Evolutionary conservation across 2,113 vertebrate species (phyloP), one percentile per base, ranked within the genome.

Genomic region (Diphyllodes magnificus): DNA sequence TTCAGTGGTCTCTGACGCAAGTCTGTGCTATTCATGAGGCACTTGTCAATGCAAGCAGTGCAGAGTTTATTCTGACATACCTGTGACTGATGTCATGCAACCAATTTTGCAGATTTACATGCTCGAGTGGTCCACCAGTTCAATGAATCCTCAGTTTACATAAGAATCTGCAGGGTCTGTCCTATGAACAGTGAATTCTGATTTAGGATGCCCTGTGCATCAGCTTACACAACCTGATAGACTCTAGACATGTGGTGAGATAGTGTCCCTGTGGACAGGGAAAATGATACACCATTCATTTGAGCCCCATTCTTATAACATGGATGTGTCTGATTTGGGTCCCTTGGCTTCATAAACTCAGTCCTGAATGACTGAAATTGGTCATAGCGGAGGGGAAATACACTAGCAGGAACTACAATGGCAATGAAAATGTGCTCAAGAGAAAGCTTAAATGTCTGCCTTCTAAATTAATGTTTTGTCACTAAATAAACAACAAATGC

Each of bases 401-500:
- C 47, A 50, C 25, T 66, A 69, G 6, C 54, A 84, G 47, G 63
- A 81, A 12, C 4, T 37, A 31, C 63, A 86, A 86, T 42, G 40
- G 10, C 47, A 92, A 50, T 76, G 59, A 66, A 93, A 93, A 84
- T 49, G 13, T 63, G 49, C 70, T 95, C 75, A 82, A 60, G 65
- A 90, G 87, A 87, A 82, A 79, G 44, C 51, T 91, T 82, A 75
- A 86, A 75, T 78, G 22, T 15, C 42, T 11, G 1, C 3, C 40
- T 71, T 71, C 60, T 68, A 82, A 91, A 90, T 71, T 82, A 91
- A 82, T 69, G n/a, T 45, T 82, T 94, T 91, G 66, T 76, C 40
- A 85, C 78, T 84, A 89, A 89, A 94, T 86, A 86, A 94, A 78
- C 57, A 91, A 50, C 51, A 91, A 91, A 73, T 92, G 56, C 35